Base-by-base conservation (phyloP, 1,140 invertebrate genomes). In the Drosophila lini region DNA sequence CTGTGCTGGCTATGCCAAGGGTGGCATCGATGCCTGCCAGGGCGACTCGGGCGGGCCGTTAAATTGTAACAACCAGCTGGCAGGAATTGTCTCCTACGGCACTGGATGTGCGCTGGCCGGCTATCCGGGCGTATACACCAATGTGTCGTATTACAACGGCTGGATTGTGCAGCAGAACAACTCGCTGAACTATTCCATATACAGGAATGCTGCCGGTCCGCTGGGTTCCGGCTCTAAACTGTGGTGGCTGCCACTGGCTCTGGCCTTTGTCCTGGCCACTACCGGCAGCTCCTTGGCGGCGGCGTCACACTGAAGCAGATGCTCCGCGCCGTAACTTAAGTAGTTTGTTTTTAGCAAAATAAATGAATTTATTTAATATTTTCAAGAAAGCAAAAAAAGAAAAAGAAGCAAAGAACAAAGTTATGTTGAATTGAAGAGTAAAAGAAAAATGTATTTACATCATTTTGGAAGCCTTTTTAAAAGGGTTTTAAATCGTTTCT, bases 81-180 rank as follows among this genome's bases (percentile, higher is more conserved):
- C 79, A 1, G 94, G 94, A 0, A 80, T 95, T 5, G 93, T 94
- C 3, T 94, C 94, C 19, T 95, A 94, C 92, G 95, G 95, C 15
- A 80, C 92, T 19, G 93, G 93, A 0, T 96, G 95, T 76, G 95
- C 92, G 0, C 52, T 85, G 34, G 79, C 93, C 0, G 90, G 92
- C 0, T 93, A 91, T 71, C 95, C 95, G 3, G 95, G 95, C 3
- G 93, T 95, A 19, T 95, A 95, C 83, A 95, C 96, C 0, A 93
- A 94, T 68, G 94, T 97, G 0, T 93, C 94, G 0, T 62, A 89
- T 5, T 95, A 93, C 70, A 15, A 94, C 1, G 92, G 94, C 36
- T 94, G 94, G 93, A 92, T 94, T 13, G 41, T 67, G n/a, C 13
- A 57, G 32, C 60, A 58, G 40, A 91, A 91, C 16, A 45, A 2